Percentiles rank a stretch among this genome's conserved stretches.
These are phyloP conservation scores for Galaxias olidus DNA, from an alignment of 2,797 vertebrate species.

Conservation along the genomic window DNA sequence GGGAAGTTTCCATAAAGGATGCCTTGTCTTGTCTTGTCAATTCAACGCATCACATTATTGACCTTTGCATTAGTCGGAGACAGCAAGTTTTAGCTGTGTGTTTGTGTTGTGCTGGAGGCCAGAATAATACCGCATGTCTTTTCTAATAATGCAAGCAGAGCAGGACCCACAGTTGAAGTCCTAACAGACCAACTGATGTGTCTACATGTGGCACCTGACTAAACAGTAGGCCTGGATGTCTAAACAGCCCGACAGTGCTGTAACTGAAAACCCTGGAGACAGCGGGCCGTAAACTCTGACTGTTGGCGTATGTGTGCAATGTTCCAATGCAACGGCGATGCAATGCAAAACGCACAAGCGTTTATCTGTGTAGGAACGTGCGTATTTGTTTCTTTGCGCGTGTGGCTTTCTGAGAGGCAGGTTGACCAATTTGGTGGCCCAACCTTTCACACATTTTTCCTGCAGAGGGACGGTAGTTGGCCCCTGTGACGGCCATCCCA, in stretches of 20 bases:
- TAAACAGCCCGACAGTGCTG: not conserved
- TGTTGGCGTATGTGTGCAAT: constrained; percentile 15
- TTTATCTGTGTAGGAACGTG: not conserved
- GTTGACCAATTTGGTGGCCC: too few species aligned
- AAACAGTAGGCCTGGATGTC: not conserved
- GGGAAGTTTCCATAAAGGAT: not conserved
- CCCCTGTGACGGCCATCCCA: too few species aligned
- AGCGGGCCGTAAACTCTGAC: not conserved
- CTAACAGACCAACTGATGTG: not conserved
- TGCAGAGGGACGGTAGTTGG: too few species aligned
- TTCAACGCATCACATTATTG: not conserved
- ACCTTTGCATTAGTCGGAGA: not conserved
- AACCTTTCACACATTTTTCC: too few species aligned
- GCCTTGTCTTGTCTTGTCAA: not conserved
- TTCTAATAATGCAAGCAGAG: not conserved
- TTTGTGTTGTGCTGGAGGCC: not conserved
- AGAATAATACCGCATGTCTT: not conserved
- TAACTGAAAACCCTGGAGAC: not conserved
- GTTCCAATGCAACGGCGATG: too few species aligned
- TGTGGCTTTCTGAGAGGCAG: not conserved
- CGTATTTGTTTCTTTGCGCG: not conserved
- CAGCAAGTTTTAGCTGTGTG: not conserved
- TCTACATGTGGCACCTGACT: not conserved
- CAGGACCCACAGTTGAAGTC: not conserved
- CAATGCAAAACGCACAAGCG: too few species aligned